Conservation (phyloP, 1,140 invertebrate species). For the Xylocopa sonorina region DNA sequence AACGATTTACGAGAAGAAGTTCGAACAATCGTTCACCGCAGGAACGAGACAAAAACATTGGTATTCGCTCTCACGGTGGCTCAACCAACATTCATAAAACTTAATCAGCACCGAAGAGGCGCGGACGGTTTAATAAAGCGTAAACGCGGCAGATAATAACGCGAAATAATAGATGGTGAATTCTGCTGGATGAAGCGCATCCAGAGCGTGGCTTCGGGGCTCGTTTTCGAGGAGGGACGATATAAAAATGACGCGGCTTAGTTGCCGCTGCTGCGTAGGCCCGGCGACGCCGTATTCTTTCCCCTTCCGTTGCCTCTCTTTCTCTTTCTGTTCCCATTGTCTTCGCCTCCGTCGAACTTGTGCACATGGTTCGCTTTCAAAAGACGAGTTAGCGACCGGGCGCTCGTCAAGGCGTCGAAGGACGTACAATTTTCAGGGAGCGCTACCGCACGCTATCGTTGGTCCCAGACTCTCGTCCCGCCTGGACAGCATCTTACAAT, state of each 20-base stretch:
- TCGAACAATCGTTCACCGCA: neutral
- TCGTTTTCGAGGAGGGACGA: slow-evolving; percentile 30
- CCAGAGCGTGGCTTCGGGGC: slow-evolving; percentile 10
- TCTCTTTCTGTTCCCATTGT: slow-evolving; percentile 37
- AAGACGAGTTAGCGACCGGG: slow-evolving; percentile 37
- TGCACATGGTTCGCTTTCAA: slow-evolving; percentile 52
- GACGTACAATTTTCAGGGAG: slow-evolving; percentile 40
- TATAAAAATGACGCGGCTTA: slow-evolving; percentile 42
- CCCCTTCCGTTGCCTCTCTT: too few relatives aligned
- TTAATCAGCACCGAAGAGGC: slow-evolving; percentile 5
- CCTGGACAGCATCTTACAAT: too few relatives aligned
- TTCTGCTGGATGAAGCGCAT: slow-evolving; percentile 1
- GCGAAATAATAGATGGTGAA: slow-evolving; percentile 33
- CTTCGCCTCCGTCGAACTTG: slow-evolving; percentile 54
- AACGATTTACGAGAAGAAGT: too few relatives aligned
- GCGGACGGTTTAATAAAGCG: slow-evolving; percentile 13
- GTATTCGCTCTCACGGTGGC: neutral
- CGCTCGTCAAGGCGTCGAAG: slow-evolving; percentile 27
- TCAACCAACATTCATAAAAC: neutral
- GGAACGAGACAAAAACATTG: neutral
- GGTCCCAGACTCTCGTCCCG: too few relatives aligned
- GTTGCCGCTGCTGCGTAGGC: neutral
- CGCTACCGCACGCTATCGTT: neutral
- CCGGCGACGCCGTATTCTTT: slow-evolving; percentile 12
- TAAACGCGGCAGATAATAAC: slow-evolving; percentile 36